A percentile compares a stretch with the other conserved stretches of the same genome.
These are phyloP conservation scores for Lasiurus borealis DNA, from an alignment of 2,113 vertebrate species.

Conservation along the genomic window DNA sequence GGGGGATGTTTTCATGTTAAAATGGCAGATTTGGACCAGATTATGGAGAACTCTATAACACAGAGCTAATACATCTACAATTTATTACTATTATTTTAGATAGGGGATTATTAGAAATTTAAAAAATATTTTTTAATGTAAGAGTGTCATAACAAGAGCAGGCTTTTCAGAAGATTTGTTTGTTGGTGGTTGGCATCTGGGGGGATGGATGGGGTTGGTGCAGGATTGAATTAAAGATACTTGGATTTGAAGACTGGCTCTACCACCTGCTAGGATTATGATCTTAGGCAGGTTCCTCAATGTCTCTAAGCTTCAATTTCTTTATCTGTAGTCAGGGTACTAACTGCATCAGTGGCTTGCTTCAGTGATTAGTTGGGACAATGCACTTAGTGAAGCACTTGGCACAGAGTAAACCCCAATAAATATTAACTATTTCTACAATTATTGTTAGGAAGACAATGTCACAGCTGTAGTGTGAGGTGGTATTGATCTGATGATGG, in stretches of 20 bases:
- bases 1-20: neutral
- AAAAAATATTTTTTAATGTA: neutral
- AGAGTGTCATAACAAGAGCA: neutral
- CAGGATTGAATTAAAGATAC: neutral
- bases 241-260: neutral
- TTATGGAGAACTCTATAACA: neutral
- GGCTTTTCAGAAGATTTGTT: neutral
- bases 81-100: neutral
- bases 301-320: neutral
- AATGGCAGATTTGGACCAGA: neutral
- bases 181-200: neutral
- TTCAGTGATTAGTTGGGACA: neutral
- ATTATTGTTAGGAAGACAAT: neutral
- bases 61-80: neutral
- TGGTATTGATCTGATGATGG: neutral
- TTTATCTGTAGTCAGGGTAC: neutral
- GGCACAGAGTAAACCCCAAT: neutral
- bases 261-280: neutral
- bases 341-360: neutral
- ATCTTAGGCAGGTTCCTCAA: neutral
- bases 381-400: neutral
- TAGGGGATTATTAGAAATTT: neutral
- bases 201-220: neutral
- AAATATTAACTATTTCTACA: neutral
- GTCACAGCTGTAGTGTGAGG: neutral